Percentiles rank a stretch among this genome's conserved stretches.
These are phyloP conservation scores for Xiphophorus birchmanni DNA, from an alignment of 2,797 vertebrate genomes.

Conservation along the genomic window DNA sequence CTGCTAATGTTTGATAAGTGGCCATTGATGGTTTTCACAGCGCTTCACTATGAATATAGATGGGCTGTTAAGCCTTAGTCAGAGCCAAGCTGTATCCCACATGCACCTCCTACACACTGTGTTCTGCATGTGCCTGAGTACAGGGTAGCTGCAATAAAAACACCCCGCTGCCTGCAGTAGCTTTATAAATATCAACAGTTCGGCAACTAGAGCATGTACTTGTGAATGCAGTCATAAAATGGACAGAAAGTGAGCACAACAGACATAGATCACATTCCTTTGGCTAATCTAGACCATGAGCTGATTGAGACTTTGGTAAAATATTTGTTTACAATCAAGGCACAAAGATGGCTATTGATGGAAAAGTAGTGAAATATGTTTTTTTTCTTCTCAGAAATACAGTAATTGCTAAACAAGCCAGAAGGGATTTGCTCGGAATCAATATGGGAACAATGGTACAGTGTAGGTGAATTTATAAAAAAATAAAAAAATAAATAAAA, in stretches of 20 bases:
- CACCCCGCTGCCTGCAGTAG: constrained; percentile 21
- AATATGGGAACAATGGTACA: constrained; percentile 44
- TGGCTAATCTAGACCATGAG: constrained; percentile 58
- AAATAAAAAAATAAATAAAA: constrained; percentile 11
- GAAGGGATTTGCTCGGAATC: constrained; percentile 47
- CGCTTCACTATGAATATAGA: constrained; percentile 73
- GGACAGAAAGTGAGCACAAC: background rate
- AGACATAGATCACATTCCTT: constrained; percentile 55
- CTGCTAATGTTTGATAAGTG: constrained; percentile 53
- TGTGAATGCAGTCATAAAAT: constrained; percentile 11
- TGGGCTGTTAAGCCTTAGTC: constrained; percentile 72
- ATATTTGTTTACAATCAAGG: constrained; percentile 67
- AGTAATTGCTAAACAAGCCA: constrained; percentile 59
- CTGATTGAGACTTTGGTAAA: constrained; percentile 60
- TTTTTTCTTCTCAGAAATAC: constrained; percentile 24
- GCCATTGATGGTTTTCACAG: constrained; percentile 73
- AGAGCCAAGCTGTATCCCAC: constrained; percentile 70
- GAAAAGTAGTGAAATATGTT: constrained; percentile 47
- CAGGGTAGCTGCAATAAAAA: constrained; percentile 44
- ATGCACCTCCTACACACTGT: constrained; percentile 71
- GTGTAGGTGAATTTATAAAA: constrained; percentile 34
- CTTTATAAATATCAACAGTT: constrained; percentile 47
- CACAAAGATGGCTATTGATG: constrained; percentile 74
- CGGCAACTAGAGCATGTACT: constrained; percentile 16
- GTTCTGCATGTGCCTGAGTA: constrained; percentile 65